phyloP scores from a whole-genome alignment of 2,888 invertebrate genomes.

The Ceramica pisi region DNA sequence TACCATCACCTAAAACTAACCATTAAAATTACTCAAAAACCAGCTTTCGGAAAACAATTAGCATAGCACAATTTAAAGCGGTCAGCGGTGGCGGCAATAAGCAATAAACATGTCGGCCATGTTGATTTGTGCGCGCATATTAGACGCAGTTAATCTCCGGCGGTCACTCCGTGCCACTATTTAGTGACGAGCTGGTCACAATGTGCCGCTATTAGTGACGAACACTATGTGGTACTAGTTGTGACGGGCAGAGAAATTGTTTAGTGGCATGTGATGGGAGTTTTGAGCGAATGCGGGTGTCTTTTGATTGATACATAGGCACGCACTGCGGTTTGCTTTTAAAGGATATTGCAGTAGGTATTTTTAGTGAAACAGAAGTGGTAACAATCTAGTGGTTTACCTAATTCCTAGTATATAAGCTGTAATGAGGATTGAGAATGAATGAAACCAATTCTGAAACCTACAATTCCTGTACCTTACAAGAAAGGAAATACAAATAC shows the following conservation, averaged over 20 bases:
- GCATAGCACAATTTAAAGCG: slow-evolving; percentile 9
- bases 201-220: neutral
- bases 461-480: neutral
- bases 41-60: slow-evolving; percentile 23
- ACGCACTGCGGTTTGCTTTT: neutral
- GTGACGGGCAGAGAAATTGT: slow-evolving; percentile 5
- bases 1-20: neutral
- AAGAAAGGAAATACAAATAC: neutral
- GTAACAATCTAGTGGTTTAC: too few relatives aligned
- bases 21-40: neutral
- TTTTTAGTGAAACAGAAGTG: too few relatives aligned
- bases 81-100: slow-evolving; percentile 17
- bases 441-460: neutral
- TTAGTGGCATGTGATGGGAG: neutral
- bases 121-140: slow-evolving; percentile 68
- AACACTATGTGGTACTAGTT: neutral
- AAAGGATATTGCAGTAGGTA: too few relatives aligned
- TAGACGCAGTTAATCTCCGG: slow-evolving; percentile 67
- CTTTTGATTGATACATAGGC: too few relatives aligned
- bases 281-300: neutral
- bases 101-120: slow-evolving; percentile 53
- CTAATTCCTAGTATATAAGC: too few relatives aligned
- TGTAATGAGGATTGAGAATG: too few relatives aligned
- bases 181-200: slow-evolving; percentile 6
- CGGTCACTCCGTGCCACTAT: slow-evolving; percentile 26